These are phyloP conservation scores for Echeneis naucrates DNA, from an alignment of 2,797 vertebrate species.

Conservation along the genomic window DNA sequence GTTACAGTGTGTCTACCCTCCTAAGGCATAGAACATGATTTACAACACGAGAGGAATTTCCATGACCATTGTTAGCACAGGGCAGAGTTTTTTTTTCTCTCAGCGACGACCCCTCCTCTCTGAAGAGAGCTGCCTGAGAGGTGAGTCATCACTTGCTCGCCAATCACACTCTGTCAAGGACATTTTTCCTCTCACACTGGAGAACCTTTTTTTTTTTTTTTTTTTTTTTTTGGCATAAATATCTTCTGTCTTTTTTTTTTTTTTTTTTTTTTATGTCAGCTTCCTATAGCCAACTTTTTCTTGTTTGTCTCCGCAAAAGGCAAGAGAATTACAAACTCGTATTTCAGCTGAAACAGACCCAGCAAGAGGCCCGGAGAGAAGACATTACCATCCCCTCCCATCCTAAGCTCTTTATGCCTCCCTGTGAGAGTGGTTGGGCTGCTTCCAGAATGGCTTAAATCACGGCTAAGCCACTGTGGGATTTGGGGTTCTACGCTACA, in stretches of 20 bases:
- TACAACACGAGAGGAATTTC: slow-evolving; percentile 43
- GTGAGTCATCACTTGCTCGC: slow-evolving; percentile 45
- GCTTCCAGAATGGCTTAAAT: slow-evolving; percentile 75
- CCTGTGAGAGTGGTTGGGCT: slow-evolving; percentile 72
- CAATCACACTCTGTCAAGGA: slow-evolving; percentile 4
- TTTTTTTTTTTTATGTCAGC: neutral
- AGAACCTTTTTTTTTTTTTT: neutral
- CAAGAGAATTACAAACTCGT: slow-evolving; percentile 35
- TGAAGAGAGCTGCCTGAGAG: slow-evolving; percentile 28
- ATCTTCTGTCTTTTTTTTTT: neutral
- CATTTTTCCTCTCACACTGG: slow-evolving; percentile 14
- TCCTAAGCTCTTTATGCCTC: slow-evolving; percentile 75
- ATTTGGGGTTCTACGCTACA: slow-evolving; percentile 59
- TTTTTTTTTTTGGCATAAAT: neutral
- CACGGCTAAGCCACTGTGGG: slow-evolving; percentile 65
- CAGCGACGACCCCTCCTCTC: slow-evolving; percentile 14
- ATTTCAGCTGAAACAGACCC: slow-evolving; percentile 40
- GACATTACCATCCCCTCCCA: slow-evolving; percentile 45
- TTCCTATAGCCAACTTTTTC: neutral
- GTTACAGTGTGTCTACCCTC: slow-evolving; percentile 29
- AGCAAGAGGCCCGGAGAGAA: slow-evolving; percentile 14
- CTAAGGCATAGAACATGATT: slow-evolving; percentile 30
- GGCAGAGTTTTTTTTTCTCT: slow-evolving; percentile 6
- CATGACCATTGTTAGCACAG: slow-evolving; percentile 37
- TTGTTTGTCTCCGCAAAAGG: slow-evolving; percentile 12